Percentiles rank a stretch among this genome's conserved stretches.
Evolutionary conservation across 1,140 invertebrate genomes (phyloP).

Genomic region (Sitophilus oryzae): DNA sequence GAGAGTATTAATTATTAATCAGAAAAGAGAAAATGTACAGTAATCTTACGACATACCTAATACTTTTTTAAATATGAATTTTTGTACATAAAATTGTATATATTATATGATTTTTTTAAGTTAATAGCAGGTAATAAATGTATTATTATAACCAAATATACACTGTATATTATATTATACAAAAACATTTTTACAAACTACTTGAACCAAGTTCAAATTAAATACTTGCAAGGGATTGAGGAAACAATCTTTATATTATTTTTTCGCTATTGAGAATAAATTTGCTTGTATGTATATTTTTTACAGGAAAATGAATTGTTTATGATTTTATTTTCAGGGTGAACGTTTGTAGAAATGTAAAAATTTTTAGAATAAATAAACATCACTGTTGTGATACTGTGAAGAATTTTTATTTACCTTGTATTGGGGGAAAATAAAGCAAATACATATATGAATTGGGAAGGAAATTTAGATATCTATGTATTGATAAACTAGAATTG

Average conservation of each 20-base stretch:
- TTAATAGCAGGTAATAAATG: background rate
- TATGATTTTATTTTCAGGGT: background rate
- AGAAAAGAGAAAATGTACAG: background rate
- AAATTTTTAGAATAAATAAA: background rate
- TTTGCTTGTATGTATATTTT: too few relatives aligned
- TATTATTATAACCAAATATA: background rate
- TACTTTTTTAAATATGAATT: background rate
- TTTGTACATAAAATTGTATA: background rate
- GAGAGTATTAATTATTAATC: background rate
- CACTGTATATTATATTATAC: background rate
- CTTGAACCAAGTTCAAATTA: too few relatives aligned
- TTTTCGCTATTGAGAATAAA: too few relatives aligned
- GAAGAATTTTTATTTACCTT: too few relatives aligned
- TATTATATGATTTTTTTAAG: background rate
- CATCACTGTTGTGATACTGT: background rate
- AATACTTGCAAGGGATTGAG: background rate
- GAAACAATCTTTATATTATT: background rate
- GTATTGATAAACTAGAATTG: too few relatives aligned
- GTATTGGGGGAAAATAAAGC: too few relatives aligned
- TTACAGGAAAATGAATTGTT: background rate
- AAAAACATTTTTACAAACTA: background rate
- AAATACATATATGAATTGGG: too few relatives aligned
- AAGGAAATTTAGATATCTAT: too few relatives aligned
- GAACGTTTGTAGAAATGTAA: background rate
- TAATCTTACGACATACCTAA: background rate